These are phyloP conservation scores for Rafetus swinhoei DNA, from an alignment of 2,113 vertebrate species.

Conservation along the genomic window DNA sequence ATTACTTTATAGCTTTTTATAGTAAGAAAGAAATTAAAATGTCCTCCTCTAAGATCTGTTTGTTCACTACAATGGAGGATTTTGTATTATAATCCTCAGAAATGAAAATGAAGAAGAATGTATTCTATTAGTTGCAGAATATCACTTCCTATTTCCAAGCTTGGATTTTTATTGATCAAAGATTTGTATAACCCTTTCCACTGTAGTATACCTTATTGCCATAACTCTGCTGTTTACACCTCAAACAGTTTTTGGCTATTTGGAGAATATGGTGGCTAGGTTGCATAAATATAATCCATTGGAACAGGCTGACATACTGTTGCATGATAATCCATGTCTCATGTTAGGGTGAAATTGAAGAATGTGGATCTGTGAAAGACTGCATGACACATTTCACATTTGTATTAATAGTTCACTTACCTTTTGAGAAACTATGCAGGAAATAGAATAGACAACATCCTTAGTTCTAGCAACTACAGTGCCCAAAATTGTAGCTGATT, in stretches of 20 bases:
- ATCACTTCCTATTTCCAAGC: background rate
- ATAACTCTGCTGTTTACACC: background rate
- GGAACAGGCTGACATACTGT: background rate
- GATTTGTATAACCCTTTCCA: background rate
- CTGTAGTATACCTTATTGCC: background rate
- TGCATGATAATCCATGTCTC: background rate
- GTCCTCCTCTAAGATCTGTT: background rate
- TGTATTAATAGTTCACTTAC: background rate
- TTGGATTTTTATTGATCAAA: background rate
- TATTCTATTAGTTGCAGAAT: background rate
- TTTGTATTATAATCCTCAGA: background rate
- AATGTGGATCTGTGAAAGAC: background rate
- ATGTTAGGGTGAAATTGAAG: background rate
- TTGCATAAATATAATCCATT: background rate
- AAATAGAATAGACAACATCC: background rate
- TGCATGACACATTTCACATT: background rate
- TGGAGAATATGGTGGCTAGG: background rate
- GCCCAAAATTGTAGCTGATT: background rate
- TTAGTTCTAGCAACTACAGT: background rate
- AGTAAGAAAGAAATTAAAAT: background rate
- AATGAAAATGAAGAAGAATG: background rate
- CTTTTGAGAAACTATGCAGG: background rate
- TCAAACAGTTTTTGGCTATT: background rate
- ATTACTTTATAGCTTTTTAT: background rate
- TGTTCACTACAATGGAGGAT: background rate